These are phyloP conservation scores for Labrus mixtus DNA, from an alignment of 2,113 vertebrate genomes.

Conservation along the genomic window DNA sequence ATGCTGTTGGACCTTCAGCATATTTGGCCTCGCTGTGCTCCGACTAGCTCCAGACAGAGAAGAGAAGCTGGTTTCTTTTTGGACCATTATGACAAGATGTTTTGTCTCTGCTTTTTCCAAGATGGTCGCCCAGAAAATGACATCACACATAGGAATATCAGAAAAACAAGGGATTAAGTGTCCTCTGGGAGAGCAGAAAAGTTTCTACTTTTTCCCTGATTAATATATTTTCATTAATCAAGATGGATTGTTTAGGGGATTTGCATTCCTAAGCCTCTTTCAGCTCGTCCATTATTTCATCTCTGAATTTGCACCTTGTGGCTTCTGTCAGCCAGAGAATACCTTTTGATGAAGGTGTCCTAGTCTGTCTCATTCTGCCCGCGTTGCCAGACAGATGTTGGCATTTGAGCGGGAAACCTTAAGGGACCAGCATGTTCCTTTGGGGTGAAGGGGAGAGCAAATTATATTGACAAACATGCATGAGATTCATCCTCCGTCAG, in stretches of 20 bases:
- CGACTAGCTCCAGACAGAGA: conserved; percentile 52
- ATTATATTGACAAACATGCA: conserved; percentile 86
- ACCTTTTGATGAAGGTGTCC: conserved; percentile 78
- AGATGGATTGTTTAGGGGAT: conserved; percentile 70
- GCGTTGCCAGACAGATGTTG: conserved; percentile 81
- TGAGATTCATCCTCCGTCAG: conserved; percentile 79
- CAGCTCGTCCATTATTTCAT: conserved; percentile 73
- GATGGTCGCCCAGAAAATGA: conserved; percentile 61
- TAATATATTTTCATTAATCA: conserved; percentile 73
- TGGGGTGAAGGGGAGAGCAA: conserved; percentile 72
- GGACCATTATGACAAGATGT: conserved; percentile 47
- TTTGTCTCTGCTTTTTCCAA: conserved; percentile 58
- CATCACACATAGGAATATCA: conserved; percentile 38
- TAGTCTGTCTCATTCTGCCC: conserved; percentile 68
- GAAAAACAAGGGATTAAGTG: conserved; percentile 40
- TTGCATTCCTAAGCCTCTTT: conserved; percentile 71
- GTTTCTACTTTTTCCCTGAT: conserved; percentile 54
- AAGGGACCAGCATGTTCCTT: conserved; percentile 74
- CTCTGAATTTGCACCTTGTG: conserved; percentile 75
- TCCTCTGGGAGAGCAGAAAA: conserved; percentile 45
- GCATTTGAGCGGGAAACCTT: conserved; percentile 80
- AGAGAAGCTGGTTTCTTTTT: conserved; percentile 43
- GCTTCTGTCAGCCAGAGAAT: conserved; percentile 79
- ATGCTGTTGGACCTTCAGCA: conserved; percentile 62
- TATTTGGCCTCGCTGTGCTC: conserved; percentile 52